These are phyloP conservation scores for Acanthosepion pharaonis DNA, from an alignment of 2,888 invertebrate genomes.

Conservation along the genomic window DNA sequence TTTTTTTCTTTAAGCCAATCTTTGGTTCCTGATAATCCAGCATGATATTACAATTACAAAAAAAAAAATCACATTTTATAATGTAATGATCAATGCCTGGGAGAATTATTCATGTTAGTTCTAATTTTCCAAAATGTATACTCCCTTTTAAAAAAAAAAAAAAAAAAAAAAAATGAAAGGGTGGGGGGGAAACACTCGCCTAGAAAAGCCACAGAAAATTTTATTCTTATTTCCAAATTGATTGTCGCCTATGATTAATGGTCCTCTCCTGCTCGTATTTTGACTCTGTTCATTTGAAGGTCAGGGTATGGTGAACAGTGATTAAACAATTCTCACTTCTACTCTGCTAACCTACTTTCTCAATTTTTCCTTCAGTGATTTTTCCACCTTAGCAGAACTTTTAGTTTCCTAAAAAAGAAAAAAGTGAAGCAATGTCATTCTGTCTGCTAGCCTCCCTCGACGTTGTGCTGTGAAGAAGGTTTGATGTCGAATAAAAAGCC, in stretches of 20 bases:
- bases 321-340: not conserved
- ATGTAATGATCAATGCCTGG: too few relatives aligned
- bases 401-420: not conserved
- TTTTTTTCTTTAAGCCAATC: too few relatives aligned
- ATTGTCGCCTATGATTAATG: constrained; percentile 33
- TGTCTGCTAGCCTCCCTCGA: not conserved
- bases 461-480: too few relatives aligned
- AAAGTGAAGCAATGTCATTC: not conserved
- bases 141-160: too few relatives aligned
- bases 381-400: not conserved
- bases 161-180: not conserved
- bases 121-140: too few relatives aligned
- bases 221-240: not conserved
- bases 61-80: too few relatives aligned
- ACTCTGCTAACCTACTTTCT: constrained; percentile 33
- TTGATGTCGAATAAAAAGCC: too few relatives aligned
- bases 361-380: not conserved
- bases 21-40: too few relatives aligned
- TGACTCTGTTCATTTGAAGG: not conserved
- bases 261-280: not conserved
- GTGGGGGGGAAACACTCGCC: not conserved
- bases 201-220: not conserved
- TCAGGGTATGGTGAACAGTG: not conserved
- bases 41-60: too few relatives aligned
- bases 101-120: too few relatives aligned